phyloP scores from a whole-genome alignment of 2,797 vertebrate species.

The Malurus splendens region DNA sequence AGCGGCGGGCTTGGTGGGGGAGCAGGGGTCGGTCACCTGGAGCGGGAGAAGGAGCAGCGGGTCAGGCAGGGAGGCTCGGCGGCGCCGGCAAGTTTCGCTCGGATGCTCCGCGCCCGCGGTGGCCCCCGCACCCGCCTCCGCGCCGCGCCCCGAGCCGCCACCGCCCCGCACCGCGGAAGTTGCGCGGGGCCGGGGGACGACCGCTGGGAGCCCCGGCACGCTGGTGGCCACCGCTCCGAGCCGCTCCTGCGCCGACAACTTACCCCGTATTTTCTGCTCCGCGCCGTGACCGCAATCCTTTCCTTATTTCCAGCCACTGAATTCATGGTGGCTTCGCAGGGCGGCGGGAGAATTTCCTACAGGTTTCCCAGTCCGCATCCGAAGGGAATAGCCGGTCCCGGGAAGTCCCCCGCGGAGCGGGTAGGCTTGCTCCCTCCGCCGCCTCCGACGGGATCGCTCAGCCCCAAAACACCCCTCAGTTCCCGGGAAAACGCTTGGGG shows the following conservation, averaged over 20 bases:
- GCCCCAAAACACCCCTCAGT: constrained; percentile 27
- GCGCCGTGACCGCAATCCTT: constrained; percentile 77
- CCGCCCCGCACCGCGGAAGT: neutral
- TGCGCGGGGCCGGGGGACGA: neutral
- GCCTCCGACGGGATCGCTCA: neutral
- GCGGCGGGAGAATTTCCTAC: neutral
- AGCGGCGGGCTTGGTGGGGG: constrained; percentile 87
- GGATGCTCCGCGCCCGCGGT: neutral
- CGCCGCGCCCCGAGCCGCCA: neutral
- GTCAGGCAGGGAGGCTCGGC: neutral
- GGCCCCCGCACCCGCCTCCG: neutral
- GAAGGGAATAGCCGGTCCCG: constrained; percentile 15
- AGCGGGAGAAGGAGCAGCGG: constrained; percentile 17
- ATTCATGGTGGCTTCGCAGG: constrained; percentile 77
- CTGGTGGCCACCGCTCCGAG: neutral
- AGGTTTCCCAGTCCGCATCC: constrained; percentile 58
- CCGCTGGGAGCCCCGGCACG: neutral
- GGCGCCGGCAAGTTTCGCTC: neutral
- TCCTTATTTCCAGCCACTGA: constrained; percentile 92
- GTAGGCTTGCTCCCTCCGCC: neutral
- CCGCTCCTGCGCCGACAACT: constrained; percentile 52
- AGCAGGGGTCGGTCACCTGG: constrained; percentile 86
- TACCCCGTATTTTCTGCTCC: constrained; percentile 94
- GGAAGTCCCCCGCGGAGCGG: neutral
- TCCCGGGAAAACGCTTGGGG: neutral